These are phyloP conservation scores for Thinocorus orbignyianus DNA, from an alignment of 2,113 vertebrate species.

Conservation along the genomic window DNA sequence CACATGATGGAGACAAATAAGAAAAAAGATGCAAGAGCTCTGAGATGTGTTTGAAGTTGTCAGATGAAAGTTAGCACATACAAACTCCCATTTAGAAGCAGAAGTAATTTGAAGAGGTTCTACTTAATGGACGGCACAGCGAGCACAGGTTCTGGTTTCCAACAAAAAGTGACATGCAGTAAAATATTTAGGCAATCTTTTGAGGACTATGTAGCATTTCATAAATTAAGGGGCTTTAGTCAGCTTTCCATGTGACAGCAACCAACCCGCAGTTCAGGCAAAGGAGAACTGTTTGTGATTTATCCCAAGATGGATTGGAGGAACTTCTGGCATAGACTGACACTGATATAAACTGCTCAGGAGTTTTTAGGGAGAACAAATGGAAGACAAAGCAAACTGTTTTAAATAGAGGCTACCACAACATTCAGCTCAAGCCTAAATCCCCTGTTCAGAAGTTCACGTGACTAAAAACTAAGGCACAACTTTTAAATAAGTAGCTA, in stretches of 20 bases:
- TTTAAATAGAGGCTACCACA: background rate
- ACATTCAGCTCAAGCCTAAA: background rate
- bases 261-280: background rate
- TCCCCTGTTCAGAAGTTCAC: background rate
- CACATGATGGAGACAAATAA: background rate
- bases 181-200: constrained; percentile 59
- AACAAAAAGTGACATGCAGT: constrained; percentile 53
- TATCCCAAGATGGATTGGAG: constrained; percentile 2
- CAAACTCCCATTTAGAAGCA: constrained; percentile 15
- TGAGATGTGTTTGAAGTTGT: background rate
- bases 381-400: constrained; percentile 14
- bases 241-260: constrained; percentile 20
- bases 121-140: background rate
- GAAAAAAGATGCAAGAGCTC: background rate
- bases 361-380: background rate
- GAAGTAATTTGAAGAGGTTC: constrained; percentile 23
- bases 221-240: constrained; percentile 51
- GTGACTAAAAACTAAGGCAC: background rate
- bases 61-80: background rate
- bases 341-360: background rate
- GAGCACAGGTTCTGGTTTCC: constrained; percentile 36
- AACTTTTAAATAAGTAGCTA: background rate
- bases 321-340: constrained; percentile 5
- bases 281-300: constrained; percentile 32
- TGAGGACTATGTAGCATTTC: constrained; percentile 6